Evolutionary conservation across 2,113 vertebrate genomes (phyloP).

Genomic region (Corythoichthys haematopterus): DNA sequence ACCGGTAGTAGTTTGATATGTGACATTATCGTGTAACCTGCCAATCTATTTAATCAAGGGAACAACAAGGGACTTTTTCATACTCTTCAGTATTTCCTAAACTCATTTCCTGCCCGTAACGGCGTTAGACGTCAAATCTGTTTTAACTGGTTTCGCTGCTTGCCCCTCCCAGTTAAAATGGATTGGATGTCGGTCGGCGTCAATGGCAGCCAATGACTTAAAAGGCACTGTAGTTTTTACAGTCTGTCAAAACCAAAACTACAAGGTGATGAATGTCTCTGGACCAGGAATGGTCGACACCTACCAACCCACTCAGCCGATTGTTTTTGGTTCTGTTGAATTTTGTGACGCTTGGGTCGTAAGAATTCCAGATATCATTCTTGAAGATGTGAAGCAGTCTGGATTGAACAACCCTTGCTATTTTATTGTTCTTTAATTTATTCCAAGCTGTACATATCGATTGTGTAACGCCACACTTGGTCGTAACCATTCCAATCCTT

Average conservation of each 20-base stretch:
- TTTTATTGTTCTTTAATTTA: slow-evolving; percentile 65
- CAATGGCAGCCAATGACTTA: no score
- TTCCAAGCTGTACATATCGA: slow-evolving; percentile 72
- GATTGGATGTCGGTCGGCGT: no score
- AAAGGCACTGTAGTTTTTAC: no score
- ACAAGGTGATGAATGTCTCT: slow-evolving; percentile 45
- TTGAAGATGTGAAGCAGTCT: slow-evolving; percentile 25
- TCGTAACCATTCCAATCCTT: slow-evolving; percentile 1
- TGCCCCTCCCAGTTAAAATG: no score
- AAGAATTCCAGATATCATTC: slow-evolving; percentile 7
- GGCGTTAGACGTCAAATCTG: no score
- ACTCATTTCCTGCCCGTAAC: no score
- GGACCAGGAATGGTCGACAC: slow-evolving; percentile 24
- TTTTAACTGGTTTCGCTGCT: no score
- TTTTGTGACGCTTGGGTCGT: slow-evolving; percentile 27
- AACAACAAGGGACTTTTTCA: not conserved
- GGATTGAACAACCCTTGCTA: slow-evolving; percentile 8
- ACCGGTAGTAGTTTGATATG: not conserved
- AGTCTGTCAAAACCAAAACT: slow-evolving; percentile 18
- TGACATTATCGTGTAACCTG: not conserved
- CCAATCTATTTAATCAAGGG: not conserved
- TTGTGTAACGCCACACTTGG: slow-evolving; percentile 49
- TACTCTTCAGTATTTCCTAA: not conserved
- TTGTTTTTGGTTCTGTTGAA: slow-evolving; percentile 23
- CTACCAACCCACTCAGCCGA: slow-evolving; percentile 4